Base-by-base conservation (phyloP, 2,797 vertebrate species). In the Chromis chromis region DNA sequence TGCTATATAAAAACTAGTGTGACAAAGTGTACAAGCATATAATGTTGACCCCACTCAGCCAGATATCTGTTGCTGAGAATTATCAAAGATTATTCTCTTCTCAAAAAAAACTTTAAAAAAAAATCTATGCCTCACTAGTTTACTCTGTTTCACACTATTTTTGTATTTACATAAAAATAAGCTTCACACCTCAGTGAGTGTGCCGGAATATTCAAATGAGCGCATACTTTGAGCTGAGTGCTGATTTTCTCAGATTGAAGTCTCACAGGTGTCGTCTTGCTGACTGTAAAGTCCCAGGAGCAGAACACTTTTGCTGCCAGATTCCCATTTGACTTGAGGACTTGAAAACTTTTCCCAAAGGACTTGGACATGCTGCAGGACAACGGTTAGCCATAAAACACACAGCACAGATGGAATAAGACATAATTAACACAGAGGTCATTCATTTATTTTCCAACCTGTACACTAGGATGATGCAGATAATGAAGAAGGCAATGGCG, bases 211-310 rank as follows among this genome's bases (percentile, higher is more conserved):
- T 62, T 48, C 10, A 78, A 36, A 54, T 46, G 5, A 13, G 12
- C 14, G 17, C 63, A 0, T 84, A 96, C 96, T 95, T 96, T 98
- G 64, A 98, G 84, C 74, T 93, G 95, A 16, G 93, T 97, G 81
- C 93, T 87, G 91, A 97, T 95, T 82, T 93, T 97, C 82, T 96
- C 93, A 0, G 83, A 89, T 71, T 96, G 96, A 53, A 96, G 87
- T 70, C 83, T 92, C 66, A 96, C 90, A 0, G 95, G 95, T 11
- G 65, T 80, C 59, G 70, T 94, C 88, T 95, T 96, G 33, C 85
- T 94, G 80, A 98, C 95, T 82, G 96, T 97, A 86, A 96, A 96
- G 88, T 98, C 97, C 97, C 97, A 98, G 58, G 89, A 90, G 17
- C 94, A 95, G 91, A 98, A 98, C 13, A 96, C 92, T 0, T 94